phyloP scores from a whole-genome alignment of 2,797 vertebrate genomes.

The Nannoperca australis region DNA sequence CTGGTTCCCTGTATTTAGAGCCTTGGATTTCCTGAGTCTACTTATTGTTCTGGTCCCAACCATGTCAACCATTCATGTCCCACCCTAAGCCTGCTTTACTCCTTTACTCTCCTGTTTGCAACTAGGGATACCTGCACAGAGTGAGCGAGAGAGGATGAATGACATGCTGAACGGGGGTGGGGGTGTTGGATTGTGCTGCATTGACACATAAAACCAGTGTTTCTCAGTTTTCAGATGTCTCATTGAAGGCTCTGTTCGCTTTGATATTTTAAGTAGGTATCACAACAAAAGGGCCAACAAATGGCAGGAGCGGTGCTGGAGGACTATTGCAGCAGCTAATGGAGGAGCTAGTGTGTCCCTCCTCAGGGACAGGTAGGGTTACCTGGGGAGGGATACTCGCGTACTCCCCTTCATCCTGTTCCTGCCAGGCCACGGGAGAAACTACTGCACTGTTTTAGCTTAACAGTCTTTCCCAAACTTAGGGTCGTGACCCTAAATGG shows the following conservation, averaged over 20 bases:
- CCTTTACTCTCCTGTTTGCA: constrained; percentile 85
- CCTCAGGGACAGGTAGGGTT: constrained; percentile 90
- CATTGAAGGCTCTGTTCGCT: constrained; percentile 89
- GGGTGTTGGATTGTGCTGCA: constrained; percentile 71
- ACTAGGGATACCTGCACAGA: constrained; percentile 78
- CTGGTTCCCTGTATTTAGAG: constrained; percentile 81
- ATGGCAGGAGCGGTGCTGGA: constrained; percentile 76
- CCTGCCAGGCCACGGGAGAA: constrained; percentile 31
- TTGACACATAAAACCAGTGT: constrained; percentile 92
- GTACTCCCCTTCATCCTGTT: constrained; percentile 50
- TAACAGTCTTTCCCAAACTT: neutral
- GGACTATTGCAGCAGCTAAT: constrained; percentile 61
- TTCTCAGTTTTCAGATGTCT: constrained; percentile 94
- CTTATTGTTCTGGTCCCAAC: constrained; percentile 87
- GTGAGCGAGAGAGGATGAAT: constrained; percentile 59
- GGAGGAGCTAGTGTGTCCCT: constrained; percentile 57
- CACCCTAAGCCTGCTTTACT: constrained; percentile 81
- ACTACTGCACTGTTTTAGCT: constrained; percentile 7
- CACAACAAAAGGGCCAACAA: constrained; percentile 89
- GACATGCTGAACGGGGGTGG: constrained; percentile 72
- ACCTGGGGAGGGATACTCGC: constrained; percentile 82
- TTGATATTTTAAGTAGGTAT: constrained; percentile 96
- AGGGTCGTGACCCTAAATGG: too few relatives aligned
- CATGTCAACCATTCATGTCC: constrained; percentile 86
- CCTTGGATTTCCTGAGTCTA: constrained; percentile 87